These are phyloP conservation scores for Aplidium turbinatum DNA, from an alignment of 23 tunicate species.

Conservation along the genomic window DNA sequence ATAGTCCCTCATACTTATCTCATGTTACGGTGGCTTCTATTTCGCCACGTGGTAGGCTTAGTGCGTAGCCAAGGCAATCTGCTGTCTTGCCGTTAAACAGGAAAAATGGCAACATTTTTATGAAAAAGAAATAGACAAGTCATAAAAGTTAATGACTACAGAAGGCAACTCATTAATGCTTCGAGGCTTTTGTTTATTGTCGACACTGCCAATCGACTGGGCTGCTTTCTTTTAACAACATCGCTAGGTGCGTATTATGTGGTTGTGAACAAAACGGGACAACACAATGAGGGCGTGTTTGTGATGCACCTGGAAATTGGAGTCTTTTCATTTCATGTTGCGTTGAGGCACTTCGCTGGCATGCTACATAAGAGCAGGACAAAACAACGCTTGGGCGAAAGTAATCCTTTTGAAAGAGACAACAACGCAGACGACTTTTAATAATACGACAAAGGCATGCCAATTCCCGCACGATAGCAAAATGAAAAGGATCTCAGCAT, in stretches of 20 bases:
- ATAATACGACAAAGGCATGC: slow-evolving; percentile 36
- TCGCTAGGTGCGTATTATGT: slow-evolving; percentile 16
- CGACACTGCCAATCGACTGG: no score
- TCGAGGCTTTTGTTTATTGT: no score
- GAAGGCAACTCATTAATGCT: no score
- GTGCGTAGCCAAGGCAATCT: no score
- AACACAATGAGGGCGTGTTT: slow-evolving; percentile 9
- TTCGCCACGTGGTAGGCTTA: background rate
- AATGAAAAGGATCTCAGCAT: slow-evolving; percentile 19
- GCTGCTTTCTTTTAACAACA: background rate
- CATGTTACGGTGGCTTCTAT: background rate
- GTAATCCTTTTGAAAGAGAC: slow-evolving; percentile 8
- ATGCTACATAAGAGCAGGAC: background rate
- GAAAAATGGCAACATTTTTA: no score
- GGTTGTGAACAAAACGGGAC: slow-evolving; percentile 6
- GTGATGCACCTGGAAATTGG: slow-evolving; percentile 32
- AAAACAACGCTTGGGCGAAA: slow-evolving; percentile 11
- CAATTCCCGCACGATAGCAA: background rate
- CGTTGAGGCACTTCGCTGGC: background rate
- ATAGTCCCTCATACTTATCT: background rate
- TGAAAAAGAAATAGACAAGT: no score
- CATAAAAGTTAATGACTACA: no score
- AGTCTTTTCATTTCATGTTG: background rate
- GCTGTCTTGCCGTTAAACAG: no score
- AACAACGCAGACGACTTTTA: slow-evolving; percentile 20